Evolutionary conservation across 2,113 vertebrate species (phyloP).

Genomic region (Oreochromis niloticus): DNA sequence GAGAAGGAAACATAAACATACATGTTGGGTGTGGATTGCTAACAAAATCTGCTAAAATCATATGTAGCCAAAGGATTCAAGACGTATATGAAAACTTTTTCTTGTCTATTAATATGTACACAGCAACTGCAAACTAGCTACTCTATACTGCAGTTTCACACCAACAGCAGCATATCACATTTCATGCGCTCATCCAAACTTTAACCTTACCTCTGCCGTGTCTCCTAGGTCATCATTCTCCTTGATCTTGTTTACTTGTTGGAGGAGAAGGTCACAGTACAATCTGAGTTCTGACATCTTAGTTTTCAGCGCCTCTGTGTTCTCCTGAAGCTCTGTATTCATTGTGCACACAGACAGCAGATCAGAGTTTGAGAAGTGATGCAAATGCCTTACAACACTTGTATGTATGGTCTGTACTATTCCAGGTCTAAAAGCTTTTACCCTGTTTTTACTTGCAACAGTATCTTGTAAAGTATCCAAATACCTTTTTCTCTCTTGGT

Average conservation of each 20-base stretch:
- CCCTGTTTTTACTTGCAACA: background rate
- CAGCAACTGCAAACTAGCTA: background rate
- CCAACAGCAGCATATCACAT: slow-evolving; percentile 10
- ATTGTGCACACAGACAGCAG: background rate
- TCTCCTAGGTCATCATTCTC: slow-evolving; percentile 55
- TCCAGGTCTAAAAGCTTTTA: background rate
- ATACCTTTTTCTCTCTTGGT: slow-evolving; percentile 94
- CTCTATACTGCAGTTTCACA: background rate
- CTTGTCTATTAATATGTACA: background rate
- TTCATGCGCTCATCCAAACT: slow-evolving; percentile 17
- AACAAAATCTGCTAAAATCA: background rate
- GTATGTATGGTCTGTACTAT: background rate
- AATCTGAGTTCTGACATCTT: slow-evolving; percentile 96
- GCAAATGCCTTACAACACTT: background rate
- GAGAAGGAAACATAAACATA: background rate
- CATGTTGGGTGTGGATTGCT: background rate
- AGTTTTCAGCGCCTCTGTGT: slow-evolving; percentile 88
- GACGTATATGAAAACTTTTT: background rate
- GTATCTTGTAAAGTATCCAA: background rate
- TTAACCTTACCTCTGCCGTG: slow-evolving; percentile 48
- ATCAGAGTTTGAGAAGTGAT: background rate
- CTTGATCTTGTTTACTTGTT: slow-evolving; percentile 91
- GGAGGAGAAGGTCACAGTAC: slow-evolving; percentile 96
- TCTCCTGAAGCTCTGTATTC: slow-evolving; percentile 88
- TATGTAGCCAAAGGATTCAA: background rate